Evolutionary conservation across 2,113 vertebrate genomes (phyloP).

Genomic region (Cynopterus brachyotis): DNA sequence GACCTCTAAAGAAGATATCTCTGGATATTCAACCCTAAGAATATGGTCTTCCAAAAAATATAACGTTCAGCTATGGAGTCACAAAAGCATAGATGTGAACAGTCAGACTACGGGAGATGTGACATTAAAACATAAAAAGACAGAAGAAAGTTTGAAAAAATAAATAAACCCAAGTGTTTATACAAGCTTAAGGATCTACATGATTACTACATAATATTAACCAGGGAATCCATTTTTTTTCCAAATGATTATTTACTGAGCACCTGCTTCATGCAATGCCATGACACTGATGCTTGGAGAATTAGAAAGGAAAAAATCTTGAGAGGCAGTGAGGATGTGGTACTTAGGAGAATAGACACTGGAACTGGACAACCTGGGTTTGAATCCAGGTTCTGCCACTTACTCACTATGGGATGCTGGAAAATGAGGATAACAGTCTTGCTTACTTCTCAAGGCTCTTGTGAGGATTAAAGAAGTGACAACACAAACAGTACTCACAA

Average conservation of each 20-base stretch:
- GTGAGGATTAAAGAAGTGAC: background rate
- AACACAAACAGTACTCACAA: background rate
- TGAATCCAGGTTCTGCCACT: background rate
- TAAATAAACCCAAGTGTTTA: background rate
- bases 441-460: background rate
- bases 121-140: background rate
- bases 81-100: background rate
- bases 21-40: background rate
- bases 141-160: background rate
- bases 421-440: background rate
- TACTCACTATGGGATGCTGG: background rate
- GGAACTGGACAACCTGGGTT: background rate
- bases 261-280: background rate
- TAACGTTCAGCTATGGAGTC: background rate
- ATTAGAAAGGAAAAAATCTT: background rate
- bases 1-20: background rate
- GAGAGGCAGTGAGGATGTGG: fast-evolving
- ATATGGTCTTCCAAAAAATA: background rate
- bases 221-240: background rate
- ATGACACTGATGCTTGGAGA: background rate
- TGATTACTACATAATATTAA: background rate
- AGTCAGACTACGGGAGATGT: background rate
- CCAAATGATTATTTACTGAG: background rate
- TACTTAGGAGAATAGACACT: fast-evolving
- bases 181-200: background rate